phyloP scores from a whole-genome alignment of 2,113 vertebrate genomes.

The Bostrychus sinensis region DNA sequence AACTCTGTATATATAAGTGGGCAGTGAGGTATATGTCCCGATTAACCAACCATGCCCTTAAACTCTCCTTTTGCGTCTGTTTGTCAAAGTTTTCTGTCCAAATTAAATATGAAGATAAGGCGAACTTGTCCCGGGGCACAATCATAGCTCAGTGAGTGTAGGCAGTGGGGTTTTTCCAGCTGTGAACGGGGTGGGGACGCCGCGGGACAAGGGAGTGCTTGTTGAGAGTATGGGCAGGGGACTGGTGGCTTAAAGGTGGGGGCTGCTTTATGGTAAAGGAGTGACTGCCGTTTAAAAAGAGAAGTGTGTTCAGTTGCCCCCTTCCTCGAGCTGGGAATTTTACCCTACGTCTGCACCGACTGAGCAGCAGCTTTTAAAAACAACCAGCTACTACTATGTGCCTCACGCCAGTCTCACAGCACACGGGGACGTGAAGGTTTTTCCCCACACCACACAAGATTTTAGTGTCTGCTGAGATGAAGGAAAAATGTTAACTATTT shows the following conservation, averaged over 20 bases:
- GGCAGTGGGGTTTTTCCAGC: constrained; percentile 57
- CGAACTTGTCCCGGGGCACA: constrained; percentile 48
- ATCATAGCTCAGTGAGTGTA: constrained; percentile 52
- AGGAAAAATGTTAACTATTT: background rate
- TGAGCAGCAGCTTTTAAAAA: no score
- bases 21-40: background rate
- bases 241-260: constrained; percentile 44
- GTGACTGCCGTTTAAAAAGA: constrained; percentile 7
- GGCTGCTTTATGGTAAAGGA: constrained; percentile 31
- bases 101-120: constrained; percentile 70
- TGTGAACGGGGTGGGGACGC: constrained; percentile 37
- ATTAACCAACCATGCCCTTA: background rate
- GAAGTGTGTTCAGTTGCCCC: background rate
- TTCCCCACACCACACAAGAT: background rate
- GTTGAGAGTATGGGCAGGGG: constrained; percentile 49
- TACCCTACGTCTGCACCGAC: background rate
- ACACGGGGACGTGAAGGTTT: background rate
- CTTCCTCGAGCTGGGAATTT: background rate
- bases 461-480: background rate
- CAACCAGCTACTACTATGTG: no score
- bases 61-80: background rate
- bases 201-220: constrained; percentile 67
- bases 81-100: constrained; percentile 37
- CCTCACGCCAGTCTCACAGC: background rate
- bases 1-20: background rate